Percentiles rank a stretch among this genome's conserved stretches.
phyloP scores from a whole-genome alignment of 1,140 invertebrate genomes.

The Bombyx mori region DNA sequence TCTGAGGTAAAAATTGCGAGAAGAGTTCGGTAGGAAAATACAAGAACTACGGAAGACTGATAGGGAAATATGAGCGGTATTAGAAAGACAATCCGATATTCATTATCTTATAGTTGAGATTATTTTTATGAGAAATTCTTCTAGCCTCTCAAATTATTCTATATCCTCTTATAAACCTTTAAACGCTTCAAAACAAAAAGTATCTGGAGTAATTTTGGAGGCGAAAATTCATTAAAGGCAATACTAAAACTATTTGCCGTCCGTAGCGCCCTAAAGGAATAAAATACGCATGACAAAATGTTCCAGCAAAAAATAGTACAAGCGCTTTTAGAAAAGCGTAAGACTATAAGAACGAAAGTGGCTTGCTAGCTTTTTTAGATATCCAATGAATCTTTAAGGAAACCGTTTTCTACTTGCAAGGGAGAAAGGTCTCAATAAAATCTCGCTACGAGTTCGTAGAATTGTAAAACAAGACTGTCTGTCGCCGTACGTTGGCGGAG shows the following conservation, averaged over 20 bases:
- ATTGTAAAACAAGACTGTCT: constrained; percentile 60
- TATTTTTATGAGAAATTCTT: too few species aligned
- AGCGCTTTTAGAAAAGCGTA: background rate
- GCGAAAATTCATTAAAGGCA: too few species aligned
- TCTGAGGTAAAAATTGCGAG: too few species aligned
- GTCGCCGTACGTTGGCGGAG: constrained; percentile 47
- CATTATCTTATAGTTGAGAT: too few species aligned
- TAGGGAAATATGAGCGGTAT: too few species aligned
- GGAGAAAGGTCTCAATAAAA: constrained; percentile 30
- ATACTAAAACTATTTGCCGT: background rate
- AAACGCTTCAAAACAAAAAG: too few species aligned
- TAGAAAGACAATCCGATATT: too few species aligned
- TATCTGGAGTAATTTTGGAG: too few species aligned
- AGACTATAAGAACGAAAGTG: background rate
- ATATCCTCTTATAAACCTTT: too few species aligned
- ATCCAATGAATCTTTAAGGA: background rate
- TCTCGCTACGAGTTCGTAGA: constrained; percentile 23
- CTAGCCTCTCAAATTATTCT: too few species aligned
- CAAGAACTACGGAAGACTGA: too few species aligned
- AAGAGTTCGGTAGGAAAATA: too few species aligned
- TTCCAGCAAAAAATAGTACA: constrained; percentile 3
- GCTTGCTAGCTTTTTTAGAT: background rate
- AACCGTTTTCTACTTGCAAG: constrained; percentile 4
- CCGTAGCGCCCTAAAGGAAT: background rate
- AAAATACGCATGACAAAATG: background rate